Percentiles rank a stretch among this genome's conserved stretches.
Evolutionary conservation across 2,888 invertebrate genomes (phyloP).

Genomic region (Lepas anatifera): DNA sequence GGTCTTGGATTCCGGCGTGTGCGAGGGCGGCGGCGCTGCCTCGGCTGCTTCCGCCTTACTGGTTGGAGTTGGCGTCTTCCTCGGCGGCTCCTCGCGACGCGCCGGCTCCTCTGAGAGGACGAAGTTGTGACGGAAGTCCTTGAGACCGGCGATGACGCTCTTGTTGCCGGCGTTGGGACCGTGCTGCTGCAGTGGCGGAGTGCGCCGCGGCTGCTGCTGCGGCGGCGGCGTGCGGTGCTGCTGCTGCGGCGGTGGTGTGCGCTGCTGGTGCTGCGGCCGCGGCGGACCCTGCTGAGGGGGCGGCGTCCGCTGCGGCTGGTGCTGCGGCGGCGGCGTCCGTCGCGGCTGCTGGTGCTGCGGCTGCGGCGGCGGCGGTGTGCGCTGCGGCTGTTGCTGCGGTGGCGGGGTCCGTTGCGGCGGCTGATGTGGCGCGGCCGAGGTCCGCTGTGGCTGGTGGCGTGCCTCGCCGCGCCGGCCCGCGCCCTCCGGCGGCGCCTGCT

Average conservation of each 20-base stretch:
- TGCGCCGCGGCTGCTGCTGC: too few species aligned
- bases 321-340: too few species aligned
- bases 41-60: neutral
- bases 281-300: neutral
- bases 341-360: too few species aligned
- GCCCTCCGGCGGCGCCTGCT: neutral
- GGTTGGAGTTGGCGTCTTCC: neutral
- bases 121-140: conserved; percentile 23
- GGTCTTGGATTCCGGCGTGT: conserved; percentile 14
- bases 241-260: too few species aligned
- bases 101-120: conserved; percentile 17
- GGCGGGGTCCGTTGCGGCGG: neutral
- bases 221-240: too few species aligned
- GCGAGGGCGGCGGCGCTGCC: neutral
- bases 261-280: neutral
- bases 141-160: conserved; percentile 15
- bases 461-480: neutral
- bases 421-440: neutral
- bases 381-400: too few species aligned
- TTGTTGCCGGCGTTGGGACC: neutral
- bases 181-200: neutral
- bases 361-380: too few species aligned
- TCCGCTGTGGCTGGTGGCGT: neutral
- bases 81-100: neutral
- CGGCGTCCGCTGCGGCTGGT: neutral